Conservation (phyloP, 2,888 invertebrate species). For the Omphaloscelis lunosa region DNA sequence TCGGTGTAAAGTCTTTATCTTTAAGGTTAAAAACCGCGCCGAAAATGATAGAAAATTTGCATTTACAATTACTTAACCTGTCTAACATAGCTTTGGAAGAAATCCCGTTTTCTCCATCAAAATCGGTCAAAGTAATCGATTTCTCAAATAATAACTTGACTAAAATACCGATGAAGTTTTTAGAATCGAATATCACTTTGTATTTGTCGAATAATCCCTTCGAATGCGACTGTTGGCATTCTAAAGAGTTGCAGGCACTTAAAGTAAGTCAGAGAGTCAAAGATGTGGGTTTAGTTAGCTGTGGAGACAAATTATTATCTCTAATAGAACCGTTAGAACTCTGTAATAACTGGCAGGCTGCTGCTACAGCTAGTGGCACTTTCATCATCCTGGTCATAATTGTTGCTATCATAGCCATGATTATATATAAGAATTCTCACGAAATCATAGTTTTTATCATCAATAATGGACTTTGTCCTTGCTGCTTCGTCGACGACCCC, state of each 20-base stretch:
- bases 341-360: conserved; percentile 65
- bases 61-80: conserved; percentile 35
- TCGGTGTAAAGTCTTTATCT: not conserved
- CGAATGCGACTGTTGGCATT: conserved; percentile 48
- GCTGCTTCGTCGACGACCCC: conserved; percentile 41
- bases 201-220: conserved; percentile 50
- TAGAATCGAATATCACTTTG: conserved; percentile 32
- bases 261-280: conserved; percentile 36
- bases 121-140: conserved; percentile 43
- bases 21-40: conserved; percentile 16
- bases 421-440: conserved; percentile 61
- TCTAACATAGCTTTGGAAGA: conserved; percentile 24
- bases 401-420: not conserved
- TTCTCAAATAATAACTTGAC: conserved; percentile 45
- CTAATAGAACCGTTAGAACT: conserved; percentile 53
- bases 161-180: conserved; percentile 37
- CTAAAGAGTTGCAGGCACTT: conserved; percentile 7
- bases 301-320: conserved; percentile 33
- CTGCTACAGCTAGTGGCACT: conserved; percentile 34
- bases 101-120: conserved; percentile 38
- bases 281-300: conserved; percentile 53
- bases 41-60: not conserved
- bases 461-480: conserved; percentile 52
- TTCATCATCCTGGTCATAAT: conserved; percentile 50
- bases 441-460: conserved; percentile 64